Evolutionary conservation across 2,797 vertebrate species (phyloP), one percentile per base, ranked within the genome.

Genomic region (Notolabrus celidotus): DNA sequence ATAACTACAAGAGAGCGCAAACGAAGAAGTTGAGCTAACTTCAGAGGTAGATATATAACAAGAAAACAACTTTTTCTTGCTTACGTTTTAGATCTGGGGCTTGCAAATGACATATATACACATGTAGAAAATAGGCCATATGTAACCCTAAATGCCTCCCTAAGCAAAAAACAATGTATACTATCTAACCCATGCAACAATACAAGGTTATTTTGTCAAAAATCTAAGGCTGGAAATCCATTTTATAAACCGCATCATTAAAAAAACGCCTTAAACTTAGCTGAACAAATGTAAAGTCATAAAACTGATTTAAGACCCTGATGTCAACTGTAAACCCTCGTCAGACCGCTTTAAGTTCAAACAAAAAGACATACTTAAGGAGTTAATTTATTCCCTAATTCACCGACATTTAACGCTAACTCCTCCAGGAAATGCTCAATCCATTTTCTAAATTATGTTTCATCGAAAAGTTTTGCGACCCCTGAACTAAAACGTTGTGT

Each of bases 11-110:
- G 69, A 80, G 77, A 88, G 63, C 55, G 58, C 79, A 82, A 92
- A 93, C 87, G 79, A 92, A 92, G 92, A 93, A 90, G 92, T 93
- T 87, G 70, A 81, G 82, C 53, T 78, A 89, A 94, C 92, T 92
- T 94, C 87, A 85, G 89, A 92, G 75, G 76, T 85, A 78, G 71
- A 85, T 81, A 80, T 90, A 82, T 85, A 66, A 77, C 79, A 78
- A 87, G 66, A 68, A 83, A 85, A 60, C 53, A 17, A 1, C 15
- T 74, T 77, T 36, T 88, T 85, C 74, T 90, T 55, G 84, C 89
- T 91, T 92, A 57, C 70, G 65, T 90, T 93, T 88, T 91, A 93
- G 88, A 91, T 90, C 91, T 87, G 86, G 89, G 86, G 88, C 90
- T 94, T 93, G 89, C 87, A 75, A 89, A 86, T 84, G 81, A 89